These are phyloP conservation scores for Botia kubotai DNA, from an alignment of 2,797 vertebrate genomes.

Conservation along the genomic window DNA sequence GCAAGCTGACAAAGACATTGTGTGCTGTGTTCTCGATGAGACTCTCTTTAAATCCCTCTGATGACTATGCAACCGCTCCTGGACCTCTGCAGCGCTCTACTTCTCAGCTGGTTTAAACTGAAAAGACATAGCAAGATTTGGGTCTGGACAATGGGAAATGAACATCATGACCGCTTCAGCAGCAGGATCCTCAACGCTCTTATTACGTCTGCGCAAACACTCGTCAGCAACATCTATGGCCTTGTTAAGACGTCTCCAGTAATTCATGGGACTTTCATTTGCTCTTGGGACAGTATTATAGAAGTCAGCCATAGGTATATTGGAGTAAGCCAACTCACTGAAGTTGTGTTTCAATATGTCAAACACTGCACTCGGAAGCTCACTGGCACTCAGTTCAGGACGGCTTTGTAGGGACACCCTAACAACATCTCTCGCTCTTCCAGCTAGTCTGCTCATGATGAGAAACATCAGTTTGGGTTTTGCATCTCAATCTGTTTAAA, in stretches of 20 bases:
- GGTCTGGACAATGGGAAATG: too few relatives aligned
- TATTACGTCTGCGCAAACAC: slow-evolving; percentile 10
- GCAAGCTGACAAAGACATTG: too few relatives aligned
- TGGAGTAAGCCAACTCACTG: slow-evolving; percentile 26
- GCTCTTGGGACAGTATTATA: too few relatives aligned
- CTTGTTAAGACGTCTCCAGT: slow-evolving; percentile 13
- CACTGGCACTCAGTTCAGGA: neutral
- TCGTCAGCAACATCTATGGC: slow-evolving; percentile 22
- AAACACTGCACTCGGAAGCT: slow-evolving; percentile 13
- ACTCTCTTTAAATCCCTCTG: too few relatives aligned
- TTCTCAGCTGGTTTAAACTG: slow-evolving; percentile 31
- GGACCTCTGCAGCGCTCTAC: slow-evolving; percentile 44
- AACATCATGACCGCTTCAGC: too few relatives aligned
- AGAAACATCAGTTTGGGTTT: slow-evolving; percentile 6
- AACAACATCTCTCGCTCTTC: slow-evolving; percentile 35
- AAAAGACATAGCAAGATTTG: slow-evolving; percentile 29
- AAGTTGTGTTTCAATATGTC: slow-evolving; percentile 36
- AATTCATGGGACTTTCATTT: neutral
- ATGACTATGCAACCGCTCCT: neutral
- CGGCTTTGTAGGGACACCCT: slow-evolving; percentile 27
- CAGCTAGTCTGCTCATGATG: neutral
- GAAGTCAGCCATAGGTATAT: too few relatives aligned
- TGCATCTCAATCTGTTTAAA: neutral
- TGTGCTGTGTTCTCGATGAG: too few relatives aligned
- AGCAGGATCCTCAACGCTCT: slow-evolving; percentile 13